Conservation (phyloP, 2,113 vertebrate genomes). For the human region DNA sequence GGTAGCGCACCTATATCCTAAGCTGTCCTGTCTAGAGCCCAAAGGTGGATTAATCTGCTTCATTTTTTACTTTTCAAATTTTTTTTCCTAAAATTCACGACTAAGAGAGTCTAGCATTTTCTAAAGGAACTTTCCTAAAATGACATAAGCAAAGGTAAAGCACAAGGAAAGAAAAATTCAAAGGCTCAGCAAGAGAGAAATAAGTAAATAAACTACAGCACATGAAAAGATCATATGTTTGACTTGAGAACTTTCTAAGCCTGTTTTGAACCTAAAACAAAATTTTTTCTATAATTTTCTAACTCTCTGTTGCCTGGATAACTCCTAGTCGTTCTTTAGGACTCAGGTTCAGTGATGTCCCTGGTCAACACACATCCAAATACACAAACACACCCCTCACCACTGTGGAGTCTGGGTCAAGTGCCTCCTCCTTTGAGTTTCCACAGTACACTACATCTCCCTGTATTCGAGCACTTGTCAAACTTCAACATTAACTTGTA, state of each 20-base stretch:
- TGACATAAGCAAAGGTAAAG: neutral
- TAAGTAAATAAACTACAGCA: neutral
- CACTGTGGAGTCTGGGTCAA: neutral
- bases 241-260: neutral
- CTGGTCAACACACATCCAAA: neutral
- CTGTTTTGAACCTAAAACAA: neutral
- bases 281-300: neutral
- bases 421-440: neutral
- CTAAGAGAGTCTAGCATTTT: neutral
- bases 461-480: neutral
- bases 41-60: neutral
- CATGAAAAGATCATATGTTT: neutral
- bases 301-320: neutral
- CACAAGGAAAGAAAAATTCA: neutral
- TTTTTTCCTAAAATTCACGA: neutral
- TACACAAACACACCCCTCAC: neutral
- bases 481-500: neutral
- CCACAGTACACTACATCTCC: rapidly evolving
- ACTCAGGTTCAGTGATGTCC: neutral
- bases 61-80: neutral
- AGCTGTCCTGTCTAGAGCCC: neutral
- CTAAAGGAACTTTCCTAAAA: neutral
- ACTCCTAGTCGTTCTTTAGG: neutral
- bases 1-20: neutral
- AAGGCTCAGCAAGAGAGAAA: neutral